Conservation (phyloP, 2,113 vertebrate species). For the human region DNA sequence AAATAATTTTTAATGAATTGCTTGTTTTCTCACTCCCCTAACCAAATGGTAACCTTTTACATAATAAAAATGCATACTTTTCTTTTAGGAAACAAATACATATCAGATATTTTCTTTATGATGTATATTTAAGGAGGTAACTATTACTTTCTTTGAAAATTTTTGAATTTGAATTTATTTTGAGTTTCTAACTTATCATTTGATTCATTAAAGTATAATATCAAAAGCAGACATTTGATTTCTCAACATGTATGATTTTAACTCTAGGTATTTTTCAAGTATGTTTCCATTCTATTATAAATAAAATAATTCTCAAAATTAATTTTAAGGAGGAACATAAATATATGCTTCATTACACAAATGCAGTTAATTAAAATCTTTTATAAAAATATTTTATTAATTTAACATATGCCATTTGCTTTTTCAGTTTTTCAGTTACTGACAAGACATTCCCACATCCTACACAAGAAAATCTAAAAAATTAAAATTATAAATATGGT, state of each 20-base stretch:
- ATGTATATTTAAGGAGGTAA: neutral
- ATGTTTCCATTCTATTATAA: neutral
- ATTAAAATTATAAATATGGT: neutral
- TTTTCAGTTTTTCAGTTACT: neutral
- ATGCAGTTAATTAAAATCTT: neutral
- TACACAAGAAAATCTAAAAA: neutral
- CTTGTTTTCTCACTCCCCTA: neutral
- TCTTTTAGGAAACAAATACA: neutral
- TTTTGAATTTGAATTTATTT: neutral
- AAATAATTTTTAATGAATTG: neutral
- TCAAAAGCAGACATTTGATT: neutral
- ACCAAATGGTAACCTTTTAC: neutral
- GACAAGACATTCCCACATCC: neutral
- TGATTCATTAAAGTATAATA: no score
- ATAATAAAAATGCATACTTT: neutral
- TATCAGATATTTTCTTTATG: neutral
- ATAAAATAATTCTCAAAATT: neutral
- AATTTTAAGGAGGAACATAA: neutral
- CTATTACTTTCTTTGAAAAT: neutral
- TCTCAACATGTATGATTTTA: neutral
- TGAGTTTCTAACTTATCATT: neutral
- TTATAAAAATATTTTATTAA: neutral
- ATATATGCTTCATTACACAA: neutral
- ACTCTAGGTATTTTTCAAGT: neutral
- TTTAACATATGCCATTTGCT: neutral